Evolutionary conservation across 1,140 invertebrate species (phyloP).

Genomic region (Teleopsis dalmanni): DNA sequence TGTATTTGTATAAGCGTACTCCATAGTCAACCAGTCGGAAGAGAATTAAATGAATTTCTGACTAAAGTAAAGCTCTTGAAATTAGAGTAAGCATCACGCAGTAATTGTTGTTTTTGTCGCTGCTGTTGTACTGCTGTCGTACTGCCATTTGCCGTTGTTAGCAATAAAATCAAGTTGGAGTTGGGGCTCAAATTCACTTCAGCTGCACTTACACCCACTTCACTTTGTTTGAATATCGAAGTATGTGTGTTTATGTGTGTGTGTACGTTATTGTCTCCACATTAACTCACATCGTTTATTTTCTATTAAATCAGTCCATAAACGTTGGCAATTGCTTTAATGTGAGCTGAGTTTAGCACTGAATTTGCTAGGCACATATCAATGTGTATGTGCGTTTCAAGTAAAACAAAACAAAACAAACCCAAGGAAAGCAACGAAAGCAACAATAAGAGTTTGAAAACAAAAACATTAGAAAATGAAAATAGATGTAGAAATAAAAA

Average conservation of each 20-base stretch:
- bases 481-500: too few species aligned
- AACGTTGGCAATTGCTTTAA: constrained; percentile 12
- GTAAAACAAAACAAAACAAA: constrained; percentile 1
- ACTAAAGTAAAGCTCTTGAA: not conserved
- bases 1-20: not conserved
- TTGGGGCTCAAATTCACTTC: constrained; percentile 1
- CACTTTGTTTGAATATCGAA: constrained; percentile 3
- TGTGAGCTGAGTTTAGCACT: constrained; percentile 6
- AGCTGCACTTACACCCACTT: not conserved
- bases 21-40: constrained; percentile 13
- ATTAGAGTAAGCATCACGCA: too few species aligned
- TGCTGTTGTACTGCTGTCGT: too few species aligned
- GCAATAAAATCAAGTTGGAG: too few species aligned
- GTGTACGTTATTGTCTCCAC: not conserved
- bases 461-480: too few species aligned
- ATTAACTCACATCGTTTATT: constrained; percentile 13
- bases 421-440: not conserved
- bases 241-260: not conserved
- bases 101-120: too few species aligned
- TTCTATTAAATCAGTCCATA: constrained; percentile 17
- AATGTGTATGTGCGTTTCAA: not conserved
- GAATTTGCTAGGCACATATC: not conserved
- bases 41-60: constrained; percentile 16
- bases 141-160: too few species aligned
- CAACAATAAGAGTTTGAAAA: not conserved